Percentiles rank a stretch among this genome's conserved stretches.
Evolutionary conservation across 2,888 invertebrate species (phyloP).

Genomic region (Malacosoma neustria): DNA sequence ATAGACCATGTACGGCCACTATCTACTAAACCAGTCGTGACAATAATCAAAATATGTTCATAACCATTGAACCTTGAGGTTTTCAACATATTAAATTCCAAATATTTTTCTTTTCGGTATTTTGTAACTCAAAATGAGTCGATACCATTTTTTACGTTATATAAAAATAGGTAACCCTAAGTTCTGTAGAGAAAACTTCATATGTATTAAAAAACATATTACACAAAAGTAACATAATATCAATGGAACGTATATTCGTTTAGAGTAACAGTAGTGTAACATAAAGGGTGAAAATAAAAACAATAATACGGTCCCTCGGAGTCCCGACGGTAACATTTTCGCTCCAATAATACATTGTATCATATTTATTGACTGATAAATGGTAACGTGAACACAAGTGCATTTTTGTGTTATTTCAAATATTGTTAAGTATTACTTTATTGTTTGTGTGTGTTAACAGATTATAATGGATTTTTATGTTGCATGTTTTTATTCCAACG

Average conservation of each 20-base stretch:
- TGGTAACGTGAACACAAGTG: slow-evolving; percentile 53
- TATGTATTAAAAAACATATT: too few species aligned
- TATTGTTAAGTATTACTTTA: slow-evolving; percentile 18
- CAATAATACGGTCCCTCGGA: slow-evolving; percentile 44
- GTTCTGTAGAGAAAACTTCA: too few species aligned
- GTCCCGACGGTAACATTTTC: slow-evolving; percentile 59
- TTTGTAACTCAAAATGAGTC: too few species aligned
- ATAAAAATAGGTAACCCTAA: too few species aligned
- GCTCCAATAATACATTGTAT: slow-evolving; percentile 71
- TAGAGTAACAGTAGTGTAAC: slow-evolving; percentile 33
- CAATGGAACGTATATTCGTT: slow-evolving; percentile 51
- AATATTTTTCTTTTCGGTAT: too few species aligned
- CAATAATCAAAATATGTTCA: too few species aligned
- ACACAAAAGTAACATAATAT: slow-evolving; percentile 63
- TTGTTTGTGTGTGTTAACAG: slow-evolving; percentile 12
- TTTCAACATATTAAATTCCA: too few species aligned
- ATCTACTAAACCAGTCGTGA: too few species aligned
- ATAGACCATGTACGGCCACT: too few species aligned
- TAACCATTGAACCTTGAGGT: too few species aligned
- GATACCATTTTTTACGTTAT: too few species aligned
- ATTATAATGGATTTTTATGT: neutral
- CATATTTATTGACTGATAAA: slow-evolving; percentile 74
- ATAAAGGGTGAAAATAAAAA: slow-evolving; percentile 67
- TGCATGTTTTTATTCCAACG: too few species aligned
- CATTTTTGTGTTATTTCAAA: slow-evolving; percentile 55